Percentiles rank a stretch among this genome's conserved stretches.
Conservation (phyloP, 2,888 invertebrate genomes). For the Platerodrilus igneus region DNA sequence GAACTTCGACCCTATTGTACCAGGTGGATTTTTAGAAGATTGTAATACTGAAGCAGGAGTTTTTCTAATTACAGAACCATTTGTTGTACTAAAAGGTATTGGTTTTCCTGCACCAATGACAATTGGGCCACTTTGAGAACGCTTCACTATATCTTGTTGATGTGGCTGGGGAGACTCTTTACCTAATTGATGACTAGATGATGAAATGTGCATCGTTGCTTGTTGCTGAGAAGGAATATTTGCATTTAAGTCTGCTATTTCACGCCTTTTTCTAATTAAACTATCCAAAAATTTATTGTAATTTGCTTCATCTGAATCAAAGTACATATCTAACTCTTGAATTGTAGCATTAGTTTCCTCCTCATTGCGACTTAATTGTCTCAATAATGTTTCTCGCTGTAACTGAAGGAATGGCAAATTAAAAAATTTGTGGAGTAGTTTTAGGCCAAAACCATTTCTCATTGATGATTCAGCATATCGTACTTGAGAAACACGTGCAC, state of each 20-base stretch:
- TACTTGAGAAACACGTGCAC: conserved; percentile 60
- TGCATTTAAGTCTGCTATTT: conserved; percentile 62
- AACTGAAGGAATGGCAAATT: conserved; percentile 90
- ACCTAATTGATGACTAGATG: conserved; percentile 50
- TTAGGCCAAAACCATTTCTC: conserved; percentile 92
- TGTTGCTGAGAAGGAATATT: conserved; percentile 49
- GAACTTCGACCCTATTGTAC: conserved; percentile 41
- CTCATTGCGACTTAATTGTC: conserved; percentile 80
- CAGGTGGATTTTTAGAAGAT: conserved; percentile 39
- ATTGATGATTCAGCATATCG: conserved; percentile 90
- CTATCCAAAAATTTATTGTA: conserved; percentile 71
- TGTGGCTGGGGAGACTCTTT: conserved; percentile 42
- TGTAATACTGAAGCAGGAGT: conserved; percentile 24
- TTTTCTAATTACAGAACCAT: conserved; percentile 16
- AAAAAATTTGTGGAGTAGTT: conserved; percentile 89
- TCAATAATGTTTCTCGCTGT: conserved; percentile 77
- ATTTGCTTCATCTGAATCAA: conserved; percentile 71
- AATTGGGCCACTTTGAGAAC: conserved; percentile 47
- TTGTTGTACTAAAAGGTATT: conserved; percentile 42
- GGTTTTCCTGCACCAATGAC: conserved; percentile 48
- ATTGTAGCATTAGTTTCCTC: conserved; percentile 73
- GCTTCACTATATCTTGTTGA: conserved; percentile 43
- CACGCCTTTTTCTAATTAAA: conserved; percentile 68
- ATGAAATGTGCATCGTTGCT: conserved; percentile 38
- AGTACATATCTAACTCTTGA: conserved; percentile 70